phyloP scores from a whole-genome alignment of 2,113 vertebrate genomes.

The Athene cunicularia region DNA sequence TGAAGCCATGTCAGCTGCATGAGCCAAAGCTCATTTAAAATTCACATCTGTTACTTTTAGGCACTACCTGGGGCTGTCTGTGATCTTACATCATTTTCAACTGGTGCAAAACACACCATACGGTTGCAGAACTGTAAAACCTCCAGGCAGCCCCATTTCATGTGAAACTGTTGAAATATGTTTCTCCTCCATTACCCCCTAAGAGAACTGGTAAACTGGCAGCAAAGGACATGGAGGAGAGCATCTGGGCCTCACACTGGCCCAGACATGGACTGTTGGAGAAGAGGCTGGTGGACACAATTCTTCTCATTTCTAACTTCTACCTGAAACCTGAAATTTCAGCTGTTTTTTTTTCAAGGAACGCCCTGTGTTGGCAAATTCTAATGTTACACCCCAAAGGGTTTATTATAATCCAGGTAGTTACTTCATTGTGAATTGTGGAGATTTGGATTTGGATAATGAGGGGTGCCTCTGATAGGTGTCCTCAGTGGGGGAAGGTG shows the following conservation, averaged over 20 bases:
- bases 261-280: neutral
- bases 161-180: neutral
- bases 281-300: neutral
- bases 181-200: no score
- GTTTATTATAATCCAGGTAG: neutral
- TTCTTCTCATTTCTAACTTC: neutral
- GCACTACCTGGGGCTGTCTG: neutral
- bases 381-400: neutral
- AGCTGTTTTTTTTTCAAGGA: neutral
- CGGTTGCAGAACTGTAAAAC: accelerated
- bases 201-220: neutral
- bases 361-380: neutral
- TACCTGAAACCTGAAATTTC: neutral
- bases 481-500: neutral
- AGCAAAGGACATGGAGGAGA: neutral
- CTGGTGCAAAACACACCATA: neutral
- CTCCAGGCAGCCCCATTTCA: neutral
- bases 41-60: neutral
- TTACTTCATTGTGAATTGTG: neutral
- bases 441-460: neutral
- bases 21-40: neutral
- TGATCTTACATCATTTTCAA: neutral
- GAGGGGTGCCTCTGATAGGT: neutral
- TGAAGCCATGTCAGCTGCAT: neutral
- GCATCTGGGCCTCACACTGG: neutral